phyloP scores from a whole-genome alignment of 2,797 vertebrate genomes.

The Gallinago nigripennis region DNA sequence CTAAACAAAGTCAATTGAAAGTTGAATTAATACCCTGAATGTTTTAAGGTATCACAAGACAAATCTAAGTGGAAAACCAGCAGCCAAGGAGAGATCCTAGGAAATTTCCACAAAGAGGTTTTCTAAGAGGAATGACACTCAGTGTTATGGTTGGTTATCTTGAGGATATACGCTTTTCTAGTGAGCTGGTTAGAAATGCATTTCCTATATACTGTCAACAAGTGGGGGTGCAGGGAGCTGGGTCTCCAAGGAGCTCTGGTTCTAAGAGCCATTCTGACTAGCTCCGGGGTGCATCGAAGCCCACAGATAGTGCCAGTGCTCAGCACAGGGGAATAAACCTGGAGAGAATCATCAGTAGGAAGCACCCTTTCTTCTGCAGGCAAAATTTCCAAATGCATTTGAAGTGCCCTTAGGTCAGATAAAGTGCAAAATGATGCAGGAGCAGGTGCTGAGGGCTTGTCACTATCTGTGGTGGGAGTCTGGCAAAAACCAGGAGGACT shows the following conservation, averaged over 20 bases:
- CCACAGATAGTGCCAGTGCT: not conserved
- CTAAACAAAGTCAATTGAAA: rapidly evolving
- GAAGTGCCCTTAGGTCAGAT: not conserved
- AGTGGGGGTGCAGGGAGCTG: not conserved
- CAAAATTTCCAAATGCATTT: not conserved
- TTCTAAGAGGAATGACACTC: not conserved
- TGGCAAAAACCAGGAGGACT: not conserved
- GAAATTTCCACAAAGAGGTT: not conserved
- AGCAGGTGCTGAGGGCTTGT: not conserved
- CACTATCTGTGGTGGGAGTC: rapidly evolving
- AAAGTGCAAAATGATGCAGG: not conserved
- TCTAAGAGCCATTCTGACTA: not conserved
- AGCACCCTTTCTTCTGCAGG: not conserved
- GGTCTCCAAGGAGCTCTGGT: not conserved
- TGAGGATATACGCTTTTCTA: not conserved
- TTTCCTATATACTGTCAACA: not conserved
- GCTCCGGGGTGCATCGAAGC: not conserved
- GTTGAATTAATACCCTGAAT: not conserved
- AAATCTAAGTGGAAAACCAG: not conserved
- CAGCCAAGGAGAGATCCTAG: not conserved
- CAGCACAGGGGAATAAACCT: rapidly evolving
- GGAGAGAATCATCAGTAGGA: not conserved
- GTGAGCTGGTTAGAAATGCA: not conserved
- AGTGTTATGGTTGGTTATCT: not conserved
- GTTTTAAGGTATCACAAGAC: not conserved